Base-by-base conservation (phyloP, 2,888 invertebrate species). In the Nycteola revayana region DNA sequence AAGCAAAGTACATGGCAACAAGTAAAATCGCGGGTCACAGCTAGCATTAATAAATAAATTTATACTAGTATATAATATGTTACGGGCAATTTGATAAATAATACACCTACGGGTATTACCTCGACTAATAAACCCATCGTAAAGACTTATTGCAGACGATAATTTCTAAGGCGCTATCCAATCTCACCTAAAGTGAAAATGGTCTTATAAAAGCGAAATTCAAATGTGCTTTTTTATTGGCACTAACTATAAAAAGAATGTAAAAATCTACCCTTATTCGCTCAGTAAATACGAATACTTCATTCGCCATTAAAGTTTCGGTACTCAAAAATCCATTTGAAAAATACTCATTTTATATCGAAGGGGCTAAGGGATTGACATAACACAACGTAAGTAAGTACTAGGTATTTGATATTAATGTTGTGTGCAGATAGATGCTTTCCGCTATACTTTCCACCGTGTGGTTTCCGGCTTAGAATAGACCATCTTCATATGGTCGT, bases 271-370 rank as follows among this genome's bases (percentile, higher is more conserved):
- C 74, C 80, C 75, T 61, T 52, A 54, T 62, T 62, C 55, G 65
- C 62, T 66, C 67, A 66, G 70, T 81, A 81, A 80, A 83, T 77
- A 77, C 74, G 59, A 75, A 80, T 77, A 80, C 77, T 89, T 86
- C 84, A 85, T 83, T 79, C 69, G 68, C 61, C 75, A 87, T 89
- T 79, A 87, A 86, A 84, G 69, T 80, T 75, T 76, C 60, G 73
- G 82, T 78, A 85, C 89, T 89, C 83, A 86, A 87, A 86, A 84
- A 87, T 87, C 87, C 88, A 88, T 89, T 88, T 83, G 76, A 85
- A 83, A 85, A 81, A 79, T 82, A 79, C 71, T 69, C 72, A 66
- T 81, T 86, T 83, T 79, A 79, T 77, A 69, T 22, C 23, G 25
- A 30, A 49, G 26, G 51, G 39, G 21, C n/a, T 21, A n/a, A 21